phyloP scores from a whole-genome alignment of 1,140 invertebrate species.

The Drosophila micromelanica region DNA sequence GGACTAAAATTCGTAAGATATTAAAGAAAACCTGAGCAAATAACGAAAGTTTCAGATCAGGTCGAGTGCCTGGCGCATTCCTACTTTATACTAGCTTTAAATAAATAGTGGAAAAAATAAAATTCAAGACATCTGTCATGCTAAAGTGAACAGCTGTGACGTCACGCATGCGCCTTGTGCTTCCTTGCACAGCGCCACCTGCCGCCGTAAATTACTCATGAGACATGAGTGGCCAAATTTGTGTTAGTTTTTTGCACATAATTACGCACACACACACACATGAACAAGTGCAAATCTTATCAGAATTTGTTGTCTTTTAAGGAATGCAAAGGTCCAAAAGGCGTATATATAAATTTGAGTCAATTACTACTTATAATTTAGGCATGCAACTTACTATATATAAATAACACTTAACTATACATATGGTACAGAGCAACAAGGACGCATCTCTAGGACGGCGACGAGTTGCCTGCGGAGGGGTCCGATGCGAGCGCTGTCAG shows the following conservation, averaged over 20 bases:
- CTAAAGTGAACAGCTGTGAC: not conserved
- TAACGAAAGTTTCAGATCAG: too few relatives aligned
- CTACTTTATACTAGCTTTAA: too few relatives aligned
- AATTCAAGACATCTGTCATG: not conserved
- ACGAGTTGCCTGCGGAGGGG: not conserved
- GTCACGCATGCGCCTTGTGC: not conserved
- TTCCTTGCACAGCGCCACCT: too few relatives aligned
- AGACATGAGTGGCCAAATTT: too few relatives aligned
- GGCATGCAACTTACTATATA: not conserved
- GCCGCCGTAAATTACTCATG: too few relatives aligned
- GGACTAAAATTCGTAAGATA: too few relatives aligned
- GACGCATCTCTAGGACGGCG: slow-evolving; percentile 1
- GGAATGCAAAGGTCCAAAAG: slow-evolving; percentile 7
- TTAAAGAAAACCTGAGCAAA: too few relatives aligned
- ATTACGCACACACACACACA: too few relatives aligned
- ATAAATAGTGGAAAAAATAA: too few relatives aligned
- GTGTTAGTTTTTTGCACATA: too few relatives aligned
- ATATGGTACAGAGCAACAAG: slow-evolving; percentile 7
- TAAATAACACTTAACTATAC: not conserved
- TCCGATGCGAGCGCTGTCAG: not conserved
- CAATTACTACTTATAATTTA: slow-evolving; percentile 26
- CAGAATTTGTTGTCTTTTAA: not conserved
- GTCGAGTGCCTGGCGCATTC: too few relatives aligned
- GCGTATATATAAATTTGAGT: not conserved
- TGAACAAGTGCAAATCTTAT: not conserved